Evolutionary conservation across 2,888 invertebrate species (phyloP).

Genomic region (Pelosia muscerda): DNA sequence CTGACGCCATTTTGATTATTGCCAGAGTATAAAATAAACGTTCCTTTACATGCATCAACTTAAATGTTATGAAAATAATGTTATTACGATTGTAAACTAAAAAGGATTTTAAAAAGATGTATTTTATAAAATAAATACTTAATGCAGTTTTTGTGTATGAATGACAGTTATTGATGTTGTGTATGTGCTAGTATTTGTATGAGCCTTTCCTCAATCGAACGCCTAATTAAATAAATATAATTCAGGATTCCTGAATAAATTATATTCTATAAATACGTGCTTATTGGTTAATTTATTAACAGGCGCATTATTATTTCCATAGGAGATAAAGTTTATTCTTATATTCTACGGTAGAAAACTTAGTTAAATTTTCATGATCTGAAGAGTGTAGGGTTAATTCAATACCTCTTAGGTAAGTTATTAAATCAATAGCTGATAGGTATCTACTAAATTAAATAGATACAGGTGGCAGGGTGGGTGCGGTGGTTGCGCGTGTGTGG

Average conservation of each 20-base stretch:
- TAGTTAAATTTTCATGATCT: too few relatives aligned
- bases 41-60: conserved; percentile 35
- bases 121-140: not conserved
- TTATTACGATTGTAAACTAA: not conserved
- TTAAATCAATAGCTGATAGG: too few relatives aligned
- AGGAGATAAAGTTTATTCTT: not conserved
- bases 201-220: not conserved
- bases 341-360: too few relatives aligned
- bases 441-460: too few relatives aligned
- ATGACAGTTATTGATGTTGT: too few relatives aligned
- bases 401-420: too few relatives aligned
- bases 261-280: not conserved
- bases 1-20: conserved; percentile 50
- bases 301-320: not conserved
- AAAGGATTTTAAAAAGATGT: not conserved
- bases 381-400: too few relatives aligned
- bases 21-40: conserved; percentile 46
- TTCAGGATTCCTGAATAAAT: not conserved
- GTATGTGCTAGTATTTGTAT: too few relatives aligned
- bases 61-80: not conserved
- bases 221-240: not conserved
- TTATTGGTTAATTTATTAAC: not conserved
- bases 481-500: too few relatives aligned
- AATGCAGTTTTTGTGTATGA: not conserved
- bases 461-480: too few relatives aligned